Base-by-base conservation (phyloP, 2,113 vertebrate genomes). In the Agapornis roseicollis region DNA sequence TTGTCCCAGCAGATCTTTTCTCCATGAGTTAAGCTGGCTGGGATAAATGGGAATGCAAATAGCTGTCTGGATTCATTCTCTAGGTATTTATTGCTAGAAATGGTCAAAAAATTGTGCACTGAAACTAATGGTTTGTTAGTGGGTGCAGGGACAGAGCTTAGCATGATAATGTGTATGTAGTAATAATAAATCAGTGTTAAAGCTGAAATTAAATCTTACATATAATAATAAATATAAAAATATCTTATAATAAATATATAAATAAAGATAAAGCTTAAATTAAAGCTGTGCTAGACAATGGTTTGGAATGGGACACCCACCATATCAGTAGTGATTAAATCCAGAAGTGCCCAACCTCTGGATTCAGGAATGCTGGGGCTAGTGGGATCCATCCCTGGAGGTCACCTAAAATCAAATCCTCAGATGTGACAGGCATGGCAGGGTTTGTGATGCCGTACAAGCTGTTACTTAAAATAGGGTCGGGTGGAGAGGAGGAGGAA, bases 1-100 rank as follows among this genome's bases (percentile, higher is more conserved):
- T 60, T 93, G 92, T 83, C 90, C 94, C 90, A 81, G 90, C 76
- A 65, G 90, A 93, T 96, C 93, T 89, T 92, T 94, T 20, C 39
- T 46, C 13, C 44, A 0, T 85, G 94, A 94, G 82, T 77, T 93
- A 61, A 93, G 79, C 66, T 9, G 79, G 78, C 78, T 42, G 66
- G 28, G 82, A 66, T 35, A 37, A 85, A 46, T 13, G 87, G 76
- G 89, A 69, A 89, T 9, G 55, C 0, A 0, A 15, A 42, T 14
- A 85, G 89, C 80, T 27, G 66, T 3, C 73, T 63, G 89, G 10
- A 1, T 50, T 52, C 44, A 0, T 28, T 1, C 13, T 1, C 19
- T 2, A 5, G 77, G 44, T 33, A 6, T 60, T 87, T 72, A 17
- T 87, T 56, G 73, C 91, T 94, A 65, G 85, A 91, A 97, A 89